Evolutionary conservation across 2,888 invertebrate genomes (phyloP).

Genomic region (Nymphalis c-album): DNA sequence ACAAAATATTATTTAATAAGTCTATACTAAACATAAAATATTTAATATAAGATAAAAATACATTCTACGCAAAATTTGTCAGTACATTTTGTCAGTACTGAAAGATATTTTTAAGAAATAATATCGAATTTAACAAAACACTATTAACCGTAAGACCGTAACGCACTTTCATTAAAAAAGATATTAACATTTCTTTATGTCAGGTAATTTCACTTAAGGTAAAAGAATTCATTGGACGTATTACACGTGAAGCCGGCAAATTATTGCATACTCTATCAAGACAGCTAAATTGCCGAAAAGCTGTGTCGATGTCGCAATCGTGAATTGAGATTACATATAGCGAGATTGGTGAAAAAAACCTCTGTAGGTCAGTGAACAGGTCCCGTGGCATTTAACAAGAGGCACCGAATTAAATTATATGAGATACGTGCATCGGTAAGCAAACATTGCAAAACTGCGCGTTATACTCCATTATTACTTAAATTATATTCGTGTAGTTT

Average conservation of each 20-base stretch:
- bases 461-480: conserved; percentile 13
- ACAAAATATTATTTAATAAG: neutral
- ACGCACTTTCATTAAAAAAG: conserved; percentile 32
- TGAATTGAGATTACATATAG: conserved; percentile 32
- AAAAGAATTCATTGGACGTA: conserved; percentile 21
- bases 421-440: conserved; percentile 34
- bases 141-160: conserved; percentile 4
- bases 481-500: conserved; percentile 10
- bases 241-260: conserved; percentile 24
- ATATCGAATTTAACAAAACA: neutral
- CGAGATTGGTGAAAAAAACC: conserved; percentile 45
- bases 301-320: conserved; percentile 43
- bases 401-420: conserved; percentile 46
- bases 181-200: conserved; percentile 33
- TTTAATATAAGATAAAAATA: neutral
- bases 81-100: neutral
- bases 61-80: neutral
- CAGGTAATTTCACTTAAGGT: conserved; percentile 22
- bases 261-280: conserved; percentile 33
- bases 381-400: conserved; percentile 49
- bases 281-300: conserved; percentile 39
- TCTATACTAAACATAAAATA: neutral
- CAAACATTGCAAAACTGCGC: conserved; percentile 30
- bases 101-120: neutral
- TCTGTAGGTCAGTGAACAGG: conserved; percentile 61